Base-by-base conservation (phyloP, 1,140 invertebrate species). In the Archivesica marissinica region DNA sequence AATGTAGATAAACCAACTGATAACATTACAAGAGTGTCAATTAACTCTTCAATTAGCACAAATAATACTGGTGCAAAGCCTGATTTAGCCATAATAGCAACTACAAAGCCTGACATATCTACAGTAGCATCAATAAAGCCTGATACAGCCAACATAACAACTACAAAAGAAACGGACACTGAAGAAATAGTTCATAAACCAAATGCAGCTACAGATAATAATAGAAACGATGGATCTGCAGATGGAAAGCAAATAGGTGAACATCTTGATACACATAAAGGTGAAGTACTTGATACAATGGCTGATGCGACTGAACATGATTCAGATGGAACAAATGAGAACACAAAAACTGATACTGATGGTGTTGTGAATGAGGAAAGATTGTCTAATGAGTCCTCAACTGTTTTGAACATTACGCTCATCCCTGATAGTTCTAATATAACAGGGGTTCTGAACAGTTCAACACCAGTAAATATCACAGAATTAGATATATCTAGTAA, bases 211-310 rank as follows among this genome's bases (percentile, higher is more conserved):
- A 61, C 78, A 25, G 61, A 52, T 28, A 87, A 81, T 15, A 77
- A 77, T 35, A 66, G 38, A 30, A 85, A 88, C 70, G 74, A 77
- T 20, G 38, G 33, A 7, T 50, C 41, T 38, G 80, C 84, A 33
- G 80, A 88, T 85, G 86, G 87, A 25, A 54, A 64, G 66, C 2
- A n/a, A 28, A 56, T 79, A 85, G 17, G 56, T 72, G n/a, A 74
- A 50, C 35, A 56, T 72, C 3, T 54, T 61, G 59, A 72, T 17
- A 77, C 64, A 17, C 11, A 54, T 9, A 84, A 88, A 61, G 13
- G 72, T 41, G 38, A 52, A n/a, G 41, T 61, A 52, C 11, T 23
- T 80, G 44, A 1, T 30, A 47, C 15, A 13, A 23, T 9, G 35
- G 35, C 4, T 64, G 28, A 11, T 15, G 35, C 25, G 3, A 20